Evolutionary conservation across 37 sponge, comb jelly and placozoan species (phyloP).

Genomic region (Bolinopsis microptera): DNA sequence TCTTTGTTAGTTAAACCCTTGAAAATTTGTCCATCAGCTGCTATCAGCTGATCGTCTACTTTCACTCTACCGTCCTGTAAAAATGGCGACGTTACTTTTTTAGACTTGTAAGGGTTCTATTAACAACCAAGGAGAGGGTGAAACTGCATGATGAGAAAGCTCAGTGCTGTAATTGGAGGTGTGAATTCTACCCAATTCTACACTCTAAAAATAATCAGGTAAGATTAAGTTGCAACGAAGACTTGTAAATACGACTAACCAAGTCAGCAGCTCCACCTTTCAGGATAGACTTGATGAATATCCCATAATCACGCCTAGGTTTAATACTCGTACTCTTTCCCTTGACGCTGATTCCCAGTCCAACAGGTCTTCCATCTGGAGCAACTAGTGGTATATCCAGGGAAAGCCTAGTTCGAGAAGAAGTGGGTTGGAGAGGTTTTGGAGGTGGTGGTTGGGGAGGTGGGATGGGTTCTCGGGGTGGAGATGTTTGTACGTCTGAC

Average conservation of each 20-base stretch:
- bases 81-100: too few species aligned
- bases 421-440: neutral
- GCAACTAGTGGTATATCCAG: slow-evolving; percentile 33
- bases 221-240: too few species aligned
- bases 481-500: neutral
- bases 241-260: too few species aligned
- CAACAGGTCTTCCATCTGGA: slow-evolving; percentile 54
- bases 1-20: slow-evolving; percentile 53
- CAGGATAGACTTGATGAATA: slow-evolving; percentile 22
- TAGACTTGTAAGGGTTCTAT: too few species aligned
- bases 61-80: slow-evolving; percentile 61
- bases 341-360: slow-evolving; percentile 62
- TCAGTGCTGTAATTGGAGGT: too few species aligned
- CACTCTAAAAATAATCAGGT: too few species aligned
- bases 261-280: slow-evolving; percentile 57
- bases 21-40: neutral
- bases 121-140: too few species aligned
- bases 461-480: neutral
- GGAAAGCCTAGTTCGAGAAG: neutral
- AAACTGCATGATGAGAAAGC: too few species aligned
- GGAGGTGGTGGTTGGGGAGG: neutral
- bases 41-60: slow-evolving; percentile 46
- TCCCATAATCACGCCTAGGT: slow-evolving; percentile 38
- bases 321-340: slow-evolving; percentile 55
- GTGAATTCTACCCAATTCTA: too few species aligned